Evolutionary conservation across 2,888 invertebrate species (phyloP), one percentile per base, ranked within the genome.

Genomic region (Encarsia formosa): DNA sequence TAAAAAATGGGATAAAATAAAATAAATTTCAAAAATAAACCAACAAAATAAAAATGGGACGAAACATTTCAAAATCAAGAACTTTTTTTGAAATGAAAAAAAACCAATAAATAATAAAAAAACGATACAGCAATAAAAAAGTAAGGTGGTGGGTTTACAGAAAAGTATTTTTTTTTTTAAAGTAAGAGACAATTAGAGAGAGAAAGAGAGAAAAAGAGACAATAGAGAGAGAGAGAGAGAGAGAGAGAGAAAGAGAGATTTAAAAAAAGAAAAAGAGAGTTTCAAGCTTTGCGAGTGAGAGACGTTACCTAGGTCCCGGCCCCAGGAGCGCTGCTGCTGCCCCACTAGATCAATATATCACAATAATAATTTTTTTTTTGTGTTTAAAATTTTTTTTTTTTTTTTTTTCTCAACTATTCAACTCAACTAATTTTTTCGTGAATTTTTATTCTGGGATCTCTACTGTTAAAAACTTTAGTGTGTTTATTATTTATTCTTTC

Each of bases 311-410:
- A 79, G 75, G 74, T 80, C 80, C 69, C 79, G 78, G 77, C 78
- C 78, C 79, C 79, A 79, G 76, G 79, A 79, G 77, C 79, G 79
- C 71, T 79, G 79, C 76, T 78, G 79, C 73, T 78, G 78, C 75
- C 79, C 79, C 79, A 80, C 80, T 79, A 79, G 75, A 80, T 73
- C 70, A 72, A 56, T 70, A 70, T 72, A 72, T 70, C 68, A 72
- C 65, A 72, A 72, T 62, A 71, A 65, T 67, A 65, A 51, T 56
- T 46, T 49, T 57, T 42, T 20, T 49, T 43, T 49, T 26, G 56
- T 54, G 11, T 51, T 34, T 49, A 32, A 32, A 47, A 39, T 49
- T 40, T 47, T 44, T 35, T 50, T 29, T 18, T 11, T 42, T 56
- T 49, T 46, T 35, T 45, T 44, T 15, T 18, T 41, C 16, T 23